Evolutionary conservation across 1,140 invertebrate genomes (phyloP).

Genomic region (Anastrepha ludens): DNA sequence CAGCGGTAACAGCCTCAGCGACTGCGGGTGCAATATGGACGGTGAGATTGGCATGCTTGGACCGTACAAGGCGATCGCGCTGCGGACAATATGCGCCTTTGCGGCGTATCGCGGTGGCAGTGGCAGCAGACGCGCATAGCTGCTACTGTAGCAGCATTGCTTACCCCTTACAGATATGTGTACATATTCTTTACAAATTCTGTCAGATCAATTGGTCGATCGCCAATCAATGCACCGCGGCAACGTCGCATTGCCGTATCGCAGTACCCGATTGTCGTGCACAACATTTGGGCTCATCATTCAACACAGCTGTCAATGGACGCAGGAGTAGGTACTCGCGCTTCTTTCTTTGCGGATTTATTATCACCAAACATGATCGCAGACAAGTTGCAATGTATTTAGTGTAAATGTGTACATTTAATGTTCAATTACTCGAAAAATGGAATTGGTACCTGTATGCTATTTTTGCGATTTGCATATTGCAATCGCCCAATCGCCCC

Average conservation of each 20-base stretch:
- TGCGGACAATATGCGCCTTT: background rate
- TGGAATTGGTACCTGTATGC: background rate
- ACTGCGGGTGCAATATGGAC: background rate
- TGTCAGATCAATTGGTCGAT: constrained; percentile 6
- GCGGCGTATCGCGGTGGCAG: constrained; percentile 34
- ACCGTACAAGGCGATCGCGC: background rate
- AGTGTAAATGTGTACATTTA: background rate
- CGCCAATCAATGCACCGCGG: constrained; percentile 29
- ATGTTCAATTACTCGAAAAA: background rate
- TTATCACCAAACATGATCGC: constrained; percentile 46
- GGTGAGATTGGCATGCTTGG: background rate
- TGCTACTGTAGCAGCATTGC: background rate
- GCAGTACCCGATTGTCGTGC: background rate
- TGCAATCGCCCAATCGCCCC: constrained; percentile 31
- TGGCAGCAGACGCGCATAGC: background rate
- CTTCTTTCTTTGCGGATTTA: background rate
- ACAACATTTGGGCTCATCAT: constrained; percentile 25
- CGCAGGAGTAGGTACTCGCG: background rate
- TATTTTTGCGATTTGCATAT: constrained; percentile 21
- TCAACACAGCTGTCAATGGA: constrained; percentile 33
- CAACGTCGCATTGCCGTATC: background rate
- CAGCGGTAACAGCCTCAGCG: background rate
- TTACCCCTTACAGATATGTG: background rate
- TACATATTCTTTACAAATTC: background rate
- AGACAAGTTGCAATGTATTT: constrained; percentile 13